phyloP scores from a whole-genome alignment of 2,113 vertebrate species.

The Nothoprocta perdicaria region DNA sequence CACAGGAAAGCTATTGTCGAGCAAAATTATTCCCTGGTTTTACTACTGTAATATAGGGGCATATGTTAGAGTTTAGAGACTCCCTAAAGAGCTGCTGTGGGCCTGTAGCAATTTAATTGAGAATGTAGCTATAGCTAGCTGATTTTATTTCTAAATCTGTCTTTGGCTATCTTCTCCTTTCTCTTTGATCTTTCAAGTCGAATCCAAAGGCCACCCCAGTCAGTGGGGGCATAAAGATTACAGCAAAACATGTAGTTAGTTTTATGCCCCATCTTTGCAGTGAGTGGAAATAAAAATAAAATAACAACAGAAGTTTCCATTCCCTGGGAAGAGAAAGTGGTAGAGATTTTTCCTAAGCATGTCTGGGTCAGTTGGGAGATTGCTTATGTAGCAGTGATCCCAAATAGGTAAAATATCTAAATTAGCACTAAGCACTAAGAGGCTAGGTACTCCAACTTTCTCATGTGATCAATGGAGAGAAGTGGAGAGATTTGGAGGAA shows the following conservation, averaged over 20 bases:
- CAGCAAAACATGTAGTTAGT: neutral
- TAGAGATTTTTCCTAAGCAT: neutral
- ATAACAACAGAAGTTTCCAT: constrained; percentile 10
- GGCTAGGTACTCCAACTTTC: neutral
- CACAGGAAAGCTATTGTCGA: constrained; percentile 32
- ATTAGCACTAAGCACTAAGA: neutral
- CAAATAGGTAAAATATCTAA: neutral
- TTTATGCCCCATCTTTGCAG: neutral
- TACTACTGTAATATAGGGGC: constrained; percentile 16
- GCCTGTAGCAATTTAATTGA: constrained; percentile 31
- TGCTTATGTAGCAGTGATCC: neutral
- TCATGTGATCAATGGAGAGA: neutral
- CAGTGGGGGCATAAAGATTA: neutral
- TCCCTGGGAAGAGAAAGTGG: neutral
- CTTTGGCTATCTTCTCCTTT: neutral
- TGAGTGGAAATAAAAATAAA: neutral
- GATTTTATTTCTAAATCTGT: neutral
- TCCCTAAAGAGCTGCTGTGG: constrained; percentile 29
- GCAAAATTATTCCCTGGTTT: constrained; percentile 24
- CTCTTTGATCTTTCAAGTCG: constrained; percentile 5
- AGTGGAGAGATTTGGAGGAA: neutral
- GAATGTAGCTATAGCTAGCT: neutral
- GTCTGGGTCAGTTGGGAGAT: neutral
- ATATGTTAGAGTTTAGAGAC: constrained; percentile 34
- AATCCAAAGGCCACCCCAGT: neutral